These are phyloP conservation scores for Coregonus sp. DNA, from an alignment of 2,797 vertebrate species.

Conservation along the genomic window DNA sequence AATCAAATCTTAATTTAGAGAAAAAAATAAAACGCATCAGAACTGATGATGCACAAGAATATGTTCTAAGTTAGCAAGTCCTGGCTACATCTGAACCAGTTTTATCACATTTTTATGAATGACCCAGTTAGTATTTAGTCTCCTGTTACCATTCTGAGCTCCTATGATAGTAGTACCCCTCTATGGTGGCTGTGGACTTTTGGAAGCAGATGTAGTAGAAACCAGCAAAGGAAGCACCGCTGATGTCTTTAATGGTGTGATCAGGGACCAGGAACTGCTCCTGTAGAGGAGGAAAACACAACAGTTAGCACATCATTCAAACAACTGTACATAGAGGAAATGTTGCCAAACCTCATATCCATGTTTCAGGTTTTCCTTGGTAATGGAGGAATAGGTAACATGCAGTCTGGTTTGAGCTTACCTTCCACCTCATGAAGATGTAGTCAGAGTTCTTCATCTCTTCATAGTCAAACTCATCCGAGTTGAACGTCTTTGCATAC, in stretches of 20 bases:
- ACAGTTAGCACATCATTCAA: not conserved
- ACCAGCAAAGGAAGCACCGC: slow-evolving; percentile 96
- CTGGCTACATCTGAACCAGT: not conserved
- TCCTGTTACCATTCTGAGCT: slow-evolving; percentile 92
- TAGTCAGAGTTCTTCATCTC: slow-evolving; percentile 95
- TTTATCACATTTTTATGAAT: not conserved
- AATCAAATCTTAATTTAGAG: not conserved
- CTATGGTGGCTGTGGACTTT: slow-evolving; percentile 97
- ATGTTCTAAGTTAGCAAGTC: not conserved
- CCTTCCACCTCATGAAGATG: slow-evolving; percentile 99
- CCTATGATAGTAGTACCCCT: slow-evolving; percentile 96
- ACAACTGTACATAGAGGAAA: not conserved
- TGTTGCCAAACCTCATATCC: not conserved
- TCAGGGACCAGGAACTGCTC: slow-evolving; percentile 98
- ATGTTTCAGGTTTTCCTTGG: not conserved
- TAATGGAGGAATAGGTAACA: not conserved
- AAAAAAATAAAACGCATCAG: not conserved
- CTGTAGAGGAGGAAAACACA: slow-evolving; percentile 61
- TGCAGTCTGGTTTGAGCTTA: slow-evolving; percentile 56
- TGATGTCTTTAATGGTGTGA: slow-evolving; percentile 98
- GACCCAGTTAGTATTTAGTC: not conserved
- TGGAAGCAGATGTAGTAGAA: slow-evolving; percentile 99
- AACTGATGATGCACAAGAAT: not conserved
- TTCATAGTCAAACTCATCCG: slow-evolving; percentile 95
- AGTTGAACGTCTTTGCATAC: slow-evolving; percentile 98